A percentile compares a stretch with the other conserved stretches of the same genome.
Evolutionary conservation across 2,888 invertebrate species (phyloP).

Genomic region (Vandiemenella viatica): DNA sequence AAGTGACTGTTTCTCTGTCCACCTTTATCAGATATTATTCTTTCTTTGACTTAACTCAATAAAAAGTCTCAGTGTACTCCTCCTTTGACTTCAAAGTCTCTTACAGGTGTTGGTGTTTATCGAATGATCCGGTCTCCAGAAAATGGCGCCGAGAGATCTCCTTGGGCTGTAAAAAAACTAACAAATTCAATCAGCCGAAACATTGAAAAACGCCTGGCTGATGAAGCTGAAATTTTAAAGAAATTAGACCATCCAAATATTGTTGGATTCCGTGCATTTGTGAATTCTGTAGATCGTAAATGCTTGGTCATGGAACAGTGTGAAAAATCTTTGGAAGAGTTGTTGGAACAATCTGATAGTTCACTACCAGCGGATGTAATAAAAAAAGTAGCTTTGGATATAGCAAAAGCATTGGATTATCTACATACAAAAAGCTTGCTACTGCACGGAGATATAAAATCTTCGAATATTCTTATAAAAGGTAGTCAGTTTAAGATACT

Average conservation of each 20-base stretch:
- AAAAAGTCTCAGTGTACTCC: too few species aligned
- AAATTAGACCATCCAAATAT: conserved; percentile 65
- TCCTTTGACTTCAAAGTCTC: conserved; percentile 12
- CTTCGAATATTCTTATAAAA: conserved; percentile 64
- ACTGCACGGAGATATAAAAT: conserved; percentile 73
- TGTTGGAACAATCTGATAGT: conserved; percentile 47
- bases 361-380: conserved; percentile 48
- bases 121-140: conserved; percentile 56
- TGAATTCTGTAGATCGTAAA: conserved; percentile 36
- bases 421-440: conserved; percentile 54
- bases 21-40: too few species aligned
- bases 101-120: conserved; percentile 59
- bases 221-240: conserved; percentile 56
- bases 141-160: conserved; percentile 52
- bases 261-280: conserved; percentile 52
- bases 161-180: conserved; percentile 74
- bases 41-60: too few species aligned
- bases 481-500: too few species aligned
- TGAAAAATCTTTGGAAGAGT: conserved; percentile 51
- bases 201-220: conserved; percentile 40
- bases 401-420: conserved; percentile 58
- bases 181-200: conserved; percentile 31
- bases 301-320: conserved; percentile 70
- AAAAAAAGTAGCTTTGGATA: conserved; percentile 47
- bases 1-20: too few species aligned